phyloP scores from a whole-genome alignment of 2,797 vertebrate genomes.

The Myotis daubentonii region DNA sequence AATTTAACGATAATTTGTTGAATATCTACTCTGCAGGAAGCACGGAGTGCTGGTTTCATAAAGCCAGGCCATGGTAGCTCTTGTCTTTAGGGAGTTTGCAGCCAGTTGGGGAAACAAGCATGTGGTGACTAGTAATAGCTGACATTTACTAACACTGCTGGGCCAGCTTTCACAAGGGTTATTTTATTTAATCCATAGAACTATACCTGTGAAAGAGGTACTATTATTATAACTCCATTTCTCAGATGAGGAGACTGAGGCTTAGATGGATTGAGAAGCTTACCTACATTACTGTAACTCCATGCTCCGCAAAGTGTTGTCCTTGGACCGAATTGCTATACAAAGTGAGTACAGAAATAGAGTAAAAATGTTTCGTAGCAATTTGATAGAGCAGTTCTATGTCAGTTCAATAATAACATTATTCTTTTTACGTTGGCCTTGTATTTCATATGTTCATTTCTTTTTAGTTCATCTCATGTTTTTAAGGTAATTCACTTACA shows the following conservation, averaged over 20 bases:
- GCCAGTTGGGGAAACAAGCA: not conserved
- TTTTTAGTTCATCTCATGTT: conserved; percentile 11
- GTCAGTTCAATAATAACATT: not conserved
- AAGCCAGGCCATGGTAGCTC: not conserved
- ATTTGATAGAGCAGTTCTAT: not conserved
- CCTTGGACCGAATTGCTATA: not conserved
- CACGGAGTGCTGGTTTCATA: not conserved
- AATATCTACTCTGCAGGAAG: not conserved
- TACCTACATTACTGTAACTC: not conserved
- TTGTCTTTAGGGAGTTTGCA: not conserved
- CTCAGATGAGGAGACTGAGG: not conserved
- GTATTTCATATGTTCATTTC: not conserved
- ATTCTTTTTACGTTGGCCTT: conserved; percentile 21
- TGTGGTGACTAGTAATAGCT: not conserved
- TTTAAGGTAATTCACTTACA: not conserved
- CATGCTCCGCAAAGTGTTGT: not conserved
- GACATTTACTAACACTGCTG: not conserved
- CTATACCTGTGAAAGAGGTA: not conserved
- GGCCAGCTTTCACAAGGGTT: not conserved
- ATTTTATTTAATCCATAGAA: conserved; percentile 22
- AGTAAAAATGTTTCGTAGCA: not conserved
- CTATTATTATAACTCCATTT: not conserved
- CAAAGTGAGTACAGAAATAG: not conserved
- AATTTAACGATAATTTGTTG: not conserved
- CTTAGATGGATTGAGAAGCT: not conserved